A percentile compares a stretch with the other conserved stretches of the same genome.
Evolutionary conservation across 2,797 vertebrate genomes (phyloP).

Genomic region (Squalus acanthias): DNA sequence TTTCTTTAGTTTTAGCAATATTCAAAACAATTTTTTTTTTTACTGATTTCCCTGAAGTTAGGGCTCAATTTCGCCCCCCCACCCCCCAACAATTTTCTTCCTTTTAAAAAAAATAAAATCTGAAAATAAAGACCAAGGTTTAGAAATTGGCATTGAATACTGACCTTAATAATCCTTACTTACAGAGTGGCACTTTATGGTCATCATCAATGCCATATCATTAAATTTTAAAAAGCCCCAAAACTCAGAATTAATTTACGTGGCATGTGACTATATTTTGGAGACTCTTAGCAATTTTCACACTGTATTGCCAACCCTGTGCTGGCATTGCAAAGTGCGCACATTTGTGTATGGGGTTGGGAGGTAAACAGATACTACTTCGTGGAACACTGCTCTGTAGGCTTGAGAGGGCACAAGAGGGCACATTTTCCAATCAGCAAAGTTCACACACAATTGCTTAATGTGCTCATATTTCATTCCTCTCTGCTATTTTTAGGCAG

Average conservation of each 20-base stretch:
- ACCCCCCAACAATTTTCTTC: background rate
- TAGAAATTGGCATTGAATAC: background rate
- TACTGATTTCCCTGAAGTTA: background rate
- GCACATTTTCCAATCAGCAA: background rate
- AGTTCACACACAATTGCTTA: background rate
- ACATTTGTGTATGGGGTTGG: no score
- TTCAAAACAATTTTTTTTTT: background rate
- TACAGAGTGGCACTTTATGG: background rate
- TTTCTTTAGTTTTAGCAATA: background rate
- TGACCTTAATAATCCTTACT: background rate
- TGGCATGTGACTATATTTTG: background rate
- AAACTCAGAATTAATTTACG: background rate
- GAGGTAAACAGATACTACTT: background rate
- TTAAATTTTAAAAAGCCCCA: background rate
- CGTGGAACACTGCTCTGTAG: background rate
- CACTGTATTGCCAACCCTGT: background rate
- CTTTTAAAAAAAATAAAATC: background rate
- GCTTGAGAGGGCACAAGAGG: background rate
- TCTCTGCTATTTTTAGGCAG: conserved; percentile 3
- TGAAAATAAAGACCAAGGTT: background rate
- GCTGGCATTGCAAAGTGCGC: background rate
- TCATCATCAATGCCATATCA: background rate
- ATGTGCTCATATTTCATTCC: background rate
- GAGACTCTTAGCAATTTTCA: background rate
- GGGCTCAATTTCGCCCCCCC: background rate